Base-by-base conservation (phyloP, 2,797 vertebrate genomes). In the Natrix natrix region DNA sequence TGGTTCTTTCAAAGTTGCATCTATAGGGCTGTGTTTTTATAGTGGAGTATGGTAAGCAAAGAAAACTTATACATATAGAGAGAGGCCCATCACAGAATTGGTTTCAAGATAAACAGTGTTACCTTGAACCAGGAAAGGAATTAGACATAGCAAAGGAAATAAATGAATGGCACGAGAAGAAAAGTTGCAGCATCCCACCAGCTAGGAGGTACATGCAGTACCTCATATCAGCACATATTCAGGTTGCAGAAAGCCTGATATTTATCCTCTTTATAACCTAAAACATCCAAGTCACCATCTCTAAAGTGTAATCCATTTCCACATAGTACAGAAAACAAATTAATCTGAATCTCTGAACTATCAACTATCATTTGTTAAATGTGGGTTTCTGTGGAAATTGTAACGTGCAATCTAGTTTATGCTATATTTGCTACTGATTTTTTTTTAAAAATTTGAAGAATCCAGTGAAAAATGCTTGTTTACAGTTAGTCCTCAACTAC, bases 291-390 rank as follows among this genome's bases (percentile, higher is more conserved):
- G 56, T 78, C 57, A 66, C 32, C 24, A 55, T 0, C 92, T 86
- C 48, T 7, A 96, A 92, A 94, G 93, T 89, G 0, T 92, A 83
- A 3, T 0, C 86, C 2, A 60, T 94, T 91, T 3, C 92, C 37
- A 92, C 91, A 94, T 0, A 88, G 93, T 89, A 0, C 74, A 91
- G 94, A 87, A 95, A 95, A 4, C 20, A 17, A 74, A 13, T 5
- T 24, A 89, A 96, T 96, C 92, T 13, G 94, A 93, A 88, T 94
- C 94, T 95, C 94, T 95, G 10, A 92, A 86, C 94, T 93, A 4
- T 97, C 91, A 37, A 56, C 60, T 63, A 92, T 90, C 91, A 92
- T 96, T 97, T 96, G 96, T 95, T 97, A 96, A 97, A 95, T 0
- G 0, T 92, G 92, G 96, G 88, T 94, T 96, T 91, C 95, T 96